phyloP scores from a whole-genome alignment of 2,113 vertebrate species.

The Labrus mixtus region DNA sequence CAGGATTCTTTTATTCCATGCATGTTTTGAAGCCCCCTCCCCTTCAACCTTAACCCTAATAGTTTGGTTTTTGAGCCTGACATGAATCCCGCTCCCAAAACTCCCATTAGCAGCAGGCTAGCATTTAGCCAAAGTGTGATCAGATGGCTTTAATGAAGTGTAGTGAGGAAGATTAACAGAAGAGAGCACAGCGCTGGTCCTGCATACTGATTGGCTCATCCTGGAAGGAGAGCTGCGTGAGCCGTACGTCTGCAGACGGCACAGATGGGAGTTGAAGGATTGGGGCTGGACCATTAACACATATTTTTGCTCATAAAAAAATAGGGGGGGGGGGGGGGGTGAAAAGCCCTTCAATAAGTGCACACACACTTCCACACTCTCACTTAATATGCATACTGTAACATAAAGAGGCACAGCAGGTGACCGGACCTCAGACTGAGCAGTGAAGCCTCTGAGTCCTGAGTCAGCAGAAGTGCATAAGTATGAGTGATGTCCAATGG shows the following conservation, averaged over 20 bases:
- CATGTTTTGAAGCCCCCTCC: neutral
- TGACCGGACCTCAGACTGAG: conserved; percentile 5
- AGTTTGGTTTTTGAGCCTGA: conserved; percentile 27
- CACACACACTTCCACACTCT: neutral
- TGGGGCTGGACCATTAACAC: conserved; percentile 9
- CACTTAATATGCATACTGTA: neutral
- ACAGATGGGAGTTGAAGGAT: conserved; percentile 43
- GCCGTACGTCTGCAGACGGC: conserved; percentile 16
- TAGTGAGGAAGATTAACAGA: conserved; percentile 66
- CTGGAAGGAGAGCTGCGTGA: conserved; percentile 5
- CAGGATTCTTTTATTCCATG: neutral
- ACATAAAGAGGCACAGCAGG: conserved; percentile 30
- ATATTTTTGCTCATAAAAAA: conserved; percentile 15
- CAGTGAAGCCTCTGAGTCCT: conserved; percentile 9
- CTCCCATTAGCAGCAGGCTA: conserved; percentile 65
- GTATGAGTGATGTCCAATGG: conserved; percentile 46
- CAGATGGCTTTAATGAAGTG: conserved; percentile 75
- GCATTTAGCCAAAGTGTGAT: conserved; percentile 74
- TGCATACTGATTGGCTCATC: conserved; percentile 59
- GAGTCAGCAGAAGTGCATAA: conserved; percentile 62
- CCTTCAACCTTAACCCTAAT: conserved; percentile 35
- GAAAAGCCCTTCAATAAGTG: neutral
- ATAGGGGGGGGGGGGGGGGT: neutral
- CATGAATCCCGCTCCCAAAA: conserved; percentile 65
- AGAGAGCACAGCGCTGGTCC: conserved; percentile 33